A percentile compares a stretch with the other conserved stretches of the same genome.
Evolutionary conservation across 2,113 vertebrate genomes (phyloP).

Genomic region (Acanthisitta chloris): DNA sequence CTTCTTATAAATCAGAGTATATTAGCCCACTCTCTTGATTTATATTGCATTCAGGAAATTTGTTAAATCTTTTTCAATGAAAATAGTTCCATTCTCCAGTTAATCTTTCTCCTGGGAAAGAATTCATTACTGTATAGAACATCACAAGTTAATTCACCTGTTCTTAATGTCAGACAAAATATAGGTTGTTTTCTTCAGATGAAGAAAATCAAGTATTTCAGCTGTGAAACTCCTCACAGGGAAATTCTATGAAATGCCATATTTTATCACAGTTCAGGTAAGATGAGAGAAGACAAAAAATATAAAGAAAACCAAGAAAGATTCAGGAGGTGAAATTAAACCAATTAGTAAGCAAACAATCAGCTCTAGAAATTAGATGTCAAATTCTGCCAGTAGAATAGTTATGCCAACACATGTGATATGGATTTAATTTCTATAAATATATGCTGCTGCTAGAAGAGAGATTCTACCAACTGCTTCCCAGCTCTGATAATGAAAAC

Average conservation of each 20-base stretch:
- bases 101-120: neutral
- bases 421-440: neutral
- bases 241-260: neutral
- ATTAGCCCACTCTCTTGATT: neutral
- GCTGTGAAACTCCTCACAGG: neutral
- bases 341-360: neutral
- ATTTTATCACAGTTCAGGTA: neutral
- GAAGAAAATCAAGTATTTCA: neutral
- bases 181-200: neutral
- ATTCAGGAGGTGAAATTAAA: neutral
- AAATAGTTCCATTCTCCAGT: neutral
- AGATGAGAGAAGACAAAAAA: neutral
- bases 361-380: neutral
- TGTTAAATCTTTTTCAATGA: neutral
- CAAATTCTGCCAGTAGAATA: neutral
- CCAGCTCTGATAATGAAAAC: neutral
- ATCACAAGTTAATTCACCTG: neutral
- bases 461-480: neutral
- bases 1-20: neutral
- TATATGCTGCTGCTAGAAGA: neutral
- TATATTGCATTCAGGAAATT: neutral
- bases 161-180: neutral
- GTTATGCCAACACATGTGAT: neutral
- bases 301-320: neutral
- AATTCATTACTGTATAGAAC: neutral